These are phyloP conservation scores for Mycalesis mineus DNA, from an alignment of 2,888 invertebrate species.

Conservation along the genomic window DNA sequence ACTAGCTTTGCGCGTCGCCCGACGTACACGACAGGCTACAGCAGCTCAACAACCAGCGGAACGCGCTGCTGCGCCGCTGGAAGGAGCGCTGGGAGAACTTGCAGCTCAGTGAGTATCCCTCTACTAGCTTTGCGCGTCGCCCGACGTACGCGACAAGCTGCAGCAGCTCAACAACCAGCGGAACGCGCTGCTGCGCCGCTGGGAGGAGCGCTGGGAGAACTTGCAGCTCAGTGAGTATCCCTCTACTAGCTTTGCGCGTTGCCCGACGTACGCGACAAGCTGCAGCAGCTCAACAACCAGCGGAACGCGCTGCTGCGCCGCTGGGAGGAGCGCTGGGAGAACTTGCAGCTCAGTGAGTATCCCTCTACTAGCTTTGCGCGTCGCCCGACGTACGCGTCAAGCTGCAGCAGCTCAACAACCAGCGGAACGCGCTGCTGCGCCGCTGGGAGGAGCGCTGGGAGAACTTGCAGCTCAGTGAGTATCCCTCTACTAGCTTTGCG, in stretches of 20 bases:
- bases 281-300: slow-evolving; percentile 93
- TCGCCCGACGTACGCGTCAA: slow-evolving; percentile 96
- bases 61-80: slow-evolving; percentile 96
- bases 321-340: slow-evolving; percentile 99
- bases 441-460: slow-evolving; percentile 99
- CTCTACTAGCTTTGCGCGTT: no score
- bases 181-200: slow-evolving; percentile 94
- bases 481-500: no score
- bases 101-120: slow-evolving; percentile 88
- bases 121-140: slow-evolving; percentile 85
- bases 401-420: slow-evolving; percentile 92
- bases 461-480: slow-evolving; percentile 96
- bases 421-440: slow-evolving; percentile 93
- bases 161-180: slow-evolving; percentile 94
- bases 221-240: slow-evolving; percentile 95
- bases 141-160: slow-evolving; percentile 96
- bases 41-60: slow-evolving; percentile 93
- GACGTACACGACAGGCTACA: slow-evolving; percentile 97
- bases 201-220: slow-evolving; percentile 99
- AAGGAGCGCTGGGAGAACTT: slow-evolving; percentile 99
- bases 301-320: slow-evolving; percentile 94
- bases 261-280: slow-evolving; percentile 95
- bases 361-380: no score
- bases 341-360: slow-evolving; percentile 95
- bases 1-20: slow-evolving; percentile 86